Evolutionary conservation across 2,797 vertebrate genomes (phyloP).

Genomic region (Sebastes vulpes): DNA sequence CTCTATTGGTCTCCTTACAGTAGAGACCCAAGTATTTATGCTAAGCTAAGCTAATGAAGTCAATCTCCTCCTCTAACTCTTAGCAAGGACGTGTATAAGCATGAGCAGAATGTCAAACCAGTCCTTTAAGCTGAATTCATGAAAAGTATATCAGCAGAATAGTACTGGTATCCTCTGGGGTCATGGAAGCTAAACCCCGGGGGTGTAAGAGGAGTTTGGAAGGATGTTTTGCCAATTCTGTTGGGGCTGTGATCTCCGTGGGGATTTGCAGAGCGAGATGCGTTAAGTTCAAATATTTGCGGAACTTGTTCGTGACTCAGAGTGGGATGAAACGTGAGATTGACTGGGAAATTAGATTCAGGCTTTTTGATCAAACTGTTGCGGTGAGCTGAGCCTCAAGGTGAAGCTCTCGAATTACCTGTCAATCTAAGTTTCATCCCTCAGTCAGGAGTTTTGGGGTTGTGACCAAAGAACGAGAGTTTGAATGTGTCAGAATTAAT

Average conservation of each 20-base stretch:
- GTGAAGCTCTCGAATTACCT: slow-evolving; percentile 7
- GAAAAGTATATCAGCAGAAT: not conserved
- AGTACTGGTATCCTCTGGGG: not conserved
- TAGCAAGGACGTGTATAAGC: not conserved
- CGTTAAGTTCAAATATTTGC: not conserved
- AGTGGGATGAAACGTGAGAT: not conserved
- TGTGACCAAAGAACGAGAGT: slow-evolving; percentile 1
- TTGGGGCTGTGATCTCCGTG: not conserved
- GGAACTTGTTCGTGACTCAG: not conserved
- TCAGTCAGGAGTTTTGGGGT: not conserved
- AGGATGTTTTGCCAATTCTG: not conserved
- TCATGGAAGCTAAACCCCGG: rapidly evolving
- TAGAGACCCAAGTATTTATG: not conserved
- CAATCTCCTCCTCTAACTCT: not conserved
- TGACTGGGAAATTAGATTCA: not conserved
- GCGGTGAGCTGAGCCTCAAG: slow-evolving; percentile 9
- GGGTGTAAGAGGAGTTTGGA: not conserved
- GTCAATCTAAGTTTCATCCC: not conserved
- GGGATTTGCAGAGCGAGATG: not conserved
- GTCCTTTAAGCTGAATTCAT: not conserved
- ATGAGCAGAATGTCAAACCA: not conserved
- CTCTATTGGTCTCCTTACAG: not conserved
- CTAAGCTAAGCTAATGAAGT: not conserved
- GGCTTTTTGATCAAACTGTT: not conserved
- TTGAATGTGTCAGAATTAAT: not conserved